These are phyloP conservation scores for Bombus polaris DNA, from an alignment of 1,140 invertebrate genomes.

Conservation along the genomic window DNA sequence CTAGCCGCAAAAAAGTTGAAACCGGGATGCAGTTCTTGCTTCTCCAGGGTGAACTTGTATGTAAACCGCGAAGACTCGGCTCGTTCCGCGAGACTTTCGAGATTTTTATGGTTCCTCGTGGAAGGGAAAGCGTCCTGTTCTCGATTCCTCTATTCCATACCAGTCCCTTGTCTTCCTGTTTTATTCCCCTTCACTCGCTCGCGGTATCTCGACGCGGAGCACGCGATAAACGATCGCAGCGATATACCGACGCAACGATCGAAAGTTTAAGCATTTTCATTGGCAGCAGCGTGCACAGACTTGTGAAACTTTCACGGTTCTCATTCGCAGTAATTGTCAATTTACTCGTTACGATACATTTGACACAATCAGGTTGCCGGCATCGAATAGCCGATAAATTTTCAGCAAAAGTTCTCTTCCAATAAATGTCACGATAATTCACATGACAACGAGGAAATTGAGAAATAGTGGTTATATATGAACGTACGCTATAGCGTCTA, in stretches of 20 bases:
- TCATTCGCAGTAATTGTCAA: slow-evolving; percentile 54
- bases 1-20: background rate
- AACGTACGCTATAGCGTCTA: background rate
- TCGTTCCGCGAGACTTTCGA: slow-evolving; percentile 59
- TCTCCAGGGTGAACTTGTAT: slow-evolving; percentile 10
- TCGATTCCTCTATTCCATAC: background rate
- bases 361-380: background rate
- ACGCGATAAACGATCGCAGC: slow-evolving; percentile 26
- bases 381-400: background rate
- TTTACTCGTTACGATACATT: slow-evolving; percentile 25
- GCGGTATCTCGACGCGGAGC: background rate
- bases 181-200: background rate
- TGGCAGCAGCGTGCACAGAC: background rate
- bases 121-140: slow-evolving; percentile 36
- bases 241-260: background rate
- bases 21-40: background rate
- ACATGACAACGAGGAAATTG: background rate
- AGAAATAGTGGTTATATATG: background rate
- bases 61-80: slow-evolving; percentile 51
- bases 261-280: slow-evolving; percentile 42
- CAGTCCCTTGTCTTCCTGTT: background rate
- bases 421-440: slow-evolving; percentile 7
- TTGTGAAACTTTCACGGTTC: slow-evolving; percentile 15
- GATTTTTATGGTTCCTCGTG: slow-evolving; percentile 64
- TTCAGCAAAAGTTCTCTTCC: background rate